Base-by-base conservation (phyloP, 2,888 invertebrate species). In the Drosophila hamatofila region DNA sequence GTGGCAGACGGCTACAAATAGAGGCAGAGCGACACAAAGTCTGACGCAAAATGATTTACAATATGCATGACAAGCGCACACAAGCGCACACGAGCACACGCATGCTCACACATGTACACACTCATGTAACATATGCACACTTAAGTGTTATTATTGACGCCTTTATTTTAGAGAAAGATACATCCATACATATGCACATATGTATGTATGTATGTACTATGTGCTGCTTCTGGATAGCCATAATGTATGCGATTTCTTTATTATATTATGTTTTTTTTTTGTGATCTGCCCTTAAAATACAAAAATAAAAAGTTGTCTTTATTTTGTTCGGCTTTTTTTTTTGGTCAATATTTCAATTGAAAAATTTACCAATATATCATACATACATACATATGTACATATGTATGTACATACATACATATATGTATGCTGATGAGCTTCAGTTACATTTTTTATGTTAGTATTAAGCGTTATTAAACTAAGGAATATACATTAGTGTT, bases 31-130 rank as follows among this genome's bases (percentile, higher is more conserved):
- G 63, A 55, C 67, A 52, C 61, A 65, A 60, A 66, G 83, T 70
- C 78, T 89, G 88, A 90, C 85, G 90, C 78, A 90, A 83, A 89
- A 87, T 87, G 78, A 90, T 89, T 87, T 90, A 71, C 72, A 72
- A 70, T 71, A 67, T 78, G 71, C 69, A 78, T 61, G 57, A 70
- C 75, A 62, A 39, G 44, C 65, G 61, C 56, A 61, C 58, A 65
- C 56, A 68, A 18, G 41, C 48, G 48, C 33, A 71, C 41, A 18
- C 30, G 27, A 49, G 25, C 30, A 54, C 51, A 49, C 52, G 35
- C 35, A 60, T n/a, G 49, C 3, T n/a, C 41, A 5, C 23, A 16
- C 21, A 35, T 21, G 72, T 75, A 81, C 55, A 44, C n/a, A 39
- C n/a, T n/a, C 21, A 14, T 33, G 5, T 35, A 35, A 4, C 21